A percentile compares a stretch with the other conserved stretches of the same genome.
Evolutionary conservation across 2,113 vertebrate species (phyloP).

Genomic region (Odobenus rosmarus): DNA sequence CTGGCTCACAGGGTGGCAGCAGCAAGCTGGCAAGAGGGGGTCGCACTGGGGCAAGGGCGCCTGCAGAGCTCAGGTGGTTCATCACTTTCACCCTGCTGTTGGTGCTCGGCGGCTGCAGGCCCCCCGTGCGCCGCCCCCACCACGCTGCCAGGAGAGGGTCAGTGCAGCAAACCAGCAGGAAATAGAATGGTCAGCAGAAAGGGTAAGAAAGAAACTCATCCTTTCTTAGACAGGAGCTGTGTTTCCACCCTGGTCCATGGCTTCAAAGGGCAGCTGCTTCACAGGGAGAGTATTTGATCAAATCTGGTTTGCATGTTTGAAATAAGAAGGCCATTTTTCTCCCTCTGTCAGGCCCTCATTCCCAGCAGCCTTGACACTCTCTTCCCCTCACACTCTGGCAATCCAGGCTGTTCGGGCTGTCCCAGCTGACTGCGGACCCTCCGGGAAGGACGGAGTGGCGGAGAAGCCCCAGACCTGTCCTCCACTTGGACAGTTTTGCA

Average conservation of each 20-base stretch:
- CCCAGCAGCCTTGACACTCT: not conserved
- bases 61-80: not conserved
- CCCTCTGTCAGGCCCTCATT: not conserved
- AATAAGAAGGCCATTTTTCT: slow-evolving; percentile 10
- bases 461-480: not conserved
- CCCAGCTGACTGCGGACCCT: not conserved
- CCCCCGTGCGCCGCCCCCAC: not conserved
- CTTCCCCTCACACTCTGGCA: accelerated
- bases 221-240: not conserved
- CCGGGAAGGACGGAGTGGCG: not conserved
- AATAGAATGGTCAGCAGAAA: accelerated
- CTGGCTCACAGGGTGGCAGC: not conserved
- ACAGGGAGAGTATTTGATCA: not conserved
- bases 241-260: not conserved
- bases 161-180: not conserved
- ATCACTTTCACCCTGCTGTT: not conserved
- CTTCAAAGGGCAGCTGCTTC: slow-evolving; percentile 57
- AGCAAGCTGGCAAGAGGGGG: not conserved
- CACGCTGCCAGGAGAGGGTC: not conserved
- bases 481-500: slow-evolving; percentile 13
- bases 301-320: slow-evolving; percentile 7
- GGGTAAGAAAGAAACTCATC: not conserved
- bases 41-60: not conserved
- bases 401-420: not conserved
- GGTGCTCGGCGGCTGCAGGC: accelerated